Evolutionary conservation across 2,113 vertebrate species (phyloP).

Genomic region (Hiodon tergisus): DNA sequence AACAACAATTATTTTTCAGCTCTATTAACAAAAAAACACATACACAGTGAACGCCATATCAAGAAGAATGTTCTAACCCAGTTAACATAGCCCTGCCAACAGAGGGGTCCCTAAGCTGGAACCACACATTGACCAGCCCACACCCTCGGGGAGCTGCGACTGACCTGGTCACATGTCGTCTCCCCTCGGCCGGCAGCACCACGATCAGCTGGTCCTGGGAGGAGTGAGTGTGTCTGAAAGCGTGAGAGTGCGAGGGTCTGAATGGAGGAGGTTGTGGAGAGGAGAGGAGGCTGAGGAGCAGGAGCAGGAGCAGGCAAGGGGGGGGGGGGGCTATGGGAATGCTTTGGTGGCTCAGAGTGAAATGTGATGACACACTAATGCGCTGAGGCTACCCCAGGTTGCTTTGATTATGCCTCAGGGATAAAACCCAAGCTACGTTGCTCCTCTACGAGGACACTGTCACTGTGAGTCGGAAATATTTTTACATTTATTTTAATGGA

Average conservation of each 20-base stretch:
- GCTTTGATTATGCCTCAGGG: too few relatives aligned
- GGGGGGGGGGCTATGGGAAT: neutral
- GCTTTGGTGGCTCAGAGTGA: neutral
- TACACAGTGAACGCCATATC: too few relatives aligned
- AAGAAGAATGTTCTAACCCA: too few relatives aligned
- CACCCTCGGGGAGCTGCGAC: slow-evolving; percentile 39
- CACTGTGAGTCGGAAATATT: too few relatives aligned
- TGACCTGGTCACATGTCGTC: slow-evolving; percentile 64
- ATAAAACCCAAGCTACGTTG: too few relatives aligned
- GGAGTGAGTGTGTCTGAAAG: slow-evolving; percentile 54
- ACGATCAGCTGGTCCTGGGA: slow-evolving; percentile 58
- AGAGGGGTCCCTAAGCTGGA: too few relatives aligned
- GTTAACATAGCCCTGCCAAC: too few relatives aligned
- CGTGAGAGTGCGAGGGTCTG: slow-evolving; percentile 42
- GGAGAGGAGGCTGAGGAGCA: neutral
- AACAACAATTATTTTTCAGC: too few relatives aligned
- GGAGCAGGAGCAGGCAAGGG: neutral
- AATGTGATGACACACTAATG: neutral
- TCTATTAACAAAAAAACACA: too few relatives aligned
- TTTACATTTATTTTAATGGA: too few relatives aligned
- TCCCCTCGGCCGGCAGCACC: slow-evolving; percentile 55
- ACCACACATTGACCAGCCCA: neutral
- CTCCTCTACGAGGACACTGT: too few relatives aligned
- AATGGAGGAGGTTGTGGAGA: slow-evolving; percentile 13
- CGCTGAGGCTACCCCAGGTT: too few relatives aligned